These are phyloP conservation scores for Anseranas semipalmata DNA, from an alignment of 2,113 vertebrate genomes.

Conservation along the genomic window DNA sequence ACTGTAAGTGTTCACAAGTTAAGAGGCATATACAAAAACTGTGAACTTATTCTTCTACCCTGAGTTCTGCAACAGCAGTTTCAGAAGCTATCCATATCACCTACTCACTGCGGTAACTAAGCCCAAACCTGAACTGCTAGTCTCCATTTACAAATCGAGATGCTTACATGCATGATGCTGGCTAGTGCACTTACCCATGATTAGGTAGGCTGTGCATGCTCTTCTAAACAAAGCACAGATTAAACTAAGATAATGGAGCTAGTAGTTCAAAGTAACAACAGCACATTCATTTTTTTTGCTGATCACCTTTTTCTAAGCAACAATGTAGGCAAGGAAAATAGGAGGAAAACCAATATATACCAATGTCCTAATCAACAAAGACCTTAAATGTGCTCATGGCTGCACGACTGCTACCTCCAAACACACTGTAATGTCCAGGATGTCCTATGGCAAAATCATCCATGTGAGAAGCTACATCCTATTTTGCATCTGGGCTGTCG, in stretches of 20 bases:
- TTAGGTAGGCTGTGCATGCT: not conserved
- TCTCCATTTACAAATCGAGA: not conserved
- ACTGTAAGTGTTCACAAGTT: not conserved
- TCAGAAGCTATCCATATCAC: not conserved
- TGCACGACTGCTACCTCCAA: not conserved
- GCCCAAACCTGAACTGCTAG: not conserved
- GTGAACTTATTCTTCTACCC: not conserved
- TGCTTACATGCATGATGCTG: not conserved
- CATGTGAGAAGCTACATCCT: not conserved
- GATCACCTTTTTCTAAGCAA: not conserved
- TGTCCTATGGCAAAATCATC: not conserved
- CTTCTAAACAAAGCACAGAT: not conserved
- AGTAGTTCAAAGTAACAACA: not conserved
- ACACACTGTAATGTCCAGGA: not conserved
- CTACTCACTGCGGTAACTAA: not conserved
- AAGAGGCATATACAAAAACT: not conserved
- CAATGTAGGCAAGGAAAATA: not conserved
- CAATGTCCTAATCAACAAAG: not conserved
- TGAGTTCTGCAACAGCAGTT: not conserved
- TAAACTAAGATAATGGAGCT: not conserved
- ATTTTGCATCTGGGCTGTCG: not conserved
- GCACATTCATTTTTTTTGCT: not conserved
- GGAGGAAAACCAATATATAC: not conserved
- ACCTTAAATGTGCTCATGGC: not conserved
- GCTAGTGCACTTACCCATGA: not conserved